phyloP scores from a whole-genome alignment of 2,888 invertebrate species.

The Apodemia mormo region DNA sequence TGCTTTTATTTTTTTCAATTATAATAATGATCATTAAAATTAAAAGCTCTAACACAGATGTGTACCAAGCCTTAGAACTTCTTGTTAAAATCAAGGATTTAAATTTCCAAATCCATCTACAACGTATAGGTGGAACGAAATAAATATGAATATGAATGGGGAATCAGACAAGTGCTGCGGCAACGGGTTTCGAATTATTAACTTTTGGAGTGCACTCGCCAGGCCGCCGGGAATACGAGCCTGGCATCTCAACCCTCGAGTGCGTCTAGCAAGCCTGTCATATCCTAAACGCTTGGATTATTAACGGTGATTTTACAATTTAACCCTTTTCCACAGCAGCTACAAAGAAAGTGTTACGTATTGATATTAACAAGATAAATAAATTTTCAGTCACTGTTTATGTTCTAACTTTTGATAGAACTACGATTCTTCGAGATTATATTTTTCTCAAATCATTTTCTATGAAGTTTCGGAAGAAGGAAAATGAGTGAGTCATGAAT shows the following conservation, averaged over 20 bases:
- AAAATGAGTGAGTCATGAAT: too few species aligned
- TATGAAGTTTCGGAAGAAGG: too few species aligned
- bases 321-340: neutral
- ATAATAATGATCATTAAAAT: too few species aligned
- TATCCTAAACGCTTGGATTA: slow-evolving; percentile 51
- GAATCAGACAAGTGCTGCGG: slow-evolving; percentile 69
- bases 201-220: slow-evolving; percentile 70
- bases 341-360: too few species aligned
- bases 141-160: slow-evolving; percentile 82
- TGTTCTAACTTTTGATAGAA: too few species aligned
- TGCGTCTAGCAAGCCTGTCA: slow-evolving; percentile 61
- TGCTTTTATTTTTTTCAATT: too few species aligned
- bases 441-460: too few species aligned
- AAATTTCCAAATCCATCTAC: slow-evolving; percentile 70
- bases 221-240: slow-evolving; percentile 23
- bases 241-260: slow-evolving; percentile 41
- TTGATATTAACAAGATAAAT: too few species aligned
- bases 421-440: too few species aligned
- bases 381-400: too few species aligned
- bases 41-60: neutral
- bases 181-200: slow-evolving; percentile 77
- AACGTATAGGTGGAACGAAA: slow-evolving; percentile 77
- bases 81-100: slow-evolving; percentile 78
- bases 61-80: slow-evolving; percentile 40
- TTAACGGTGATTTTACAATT: slow-evolving; percentile 36